phyloP scores from a whole-genome alignment of 2,888 invertebrate genomes.

The Phymatocera aterrima region DNA sequence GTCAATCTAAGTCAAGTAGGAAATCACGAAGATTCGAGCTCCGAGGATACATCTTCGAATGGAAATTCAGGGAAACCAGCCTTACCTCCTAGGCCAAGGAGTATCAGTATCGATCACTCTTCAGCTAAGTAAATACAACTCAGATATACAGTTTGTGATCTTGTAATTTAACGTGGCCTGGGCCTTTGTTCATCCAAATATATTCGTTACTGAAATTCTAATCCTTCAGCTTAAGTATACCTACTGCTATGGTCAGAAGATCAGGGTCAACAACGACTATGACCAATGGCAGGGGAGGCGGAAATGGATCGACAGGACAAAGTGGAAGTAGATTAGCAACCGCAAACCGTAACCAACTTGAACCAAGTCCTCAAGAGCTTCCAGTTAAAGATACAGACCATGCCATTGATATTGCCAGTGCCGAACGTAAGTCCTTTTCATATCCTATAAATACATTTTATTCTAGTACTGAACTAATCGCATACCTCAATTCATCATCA shows the following conservation, averaged over 20 bases:
- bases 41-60: constrained; percentile 80
- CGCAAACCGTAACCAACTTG: constrained; percentile 67
- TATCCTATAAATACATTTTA: constrained; percentile 26
- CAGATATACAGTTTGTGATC: too few species aligned
- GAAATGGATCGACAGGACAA: constrained; percentile 58
- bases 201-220: neutral
- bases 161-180: neutral
- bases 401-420: constrained; percentile 74
- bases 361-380: constrained; percentile 72
- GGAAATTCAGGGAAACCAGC: constrained; percentile 77
- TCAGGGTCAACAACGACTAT: constrained; percentile 66
- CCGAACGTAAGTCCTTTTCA: constrained; percentile 74
- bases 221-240: constrained; percentile 60
- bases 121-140: constrained; percentile 59
- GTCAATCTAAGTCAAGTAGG: constrained; percentile 83
- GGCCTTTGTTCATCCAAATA: neutral
- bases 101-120: constrained; percentile 80
- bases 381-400: constrained; percentile 74
- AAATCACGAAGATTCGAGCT: constrained; percentile 87
- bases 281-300: constrained; percentile 63
- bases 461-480: neutral
- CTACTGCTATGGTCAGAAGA: constrained; percentile 63
- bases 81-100: constrained; percentile 81
- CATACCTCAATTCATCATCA: neutral
- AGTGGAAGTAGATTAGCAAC: constrained; percentile 61